A percentile compares a stretch with the other conserved stretches of the same genome.
Conservation (phyloP, 1,140 invertebrate genomes). For the Oncopodura yosiiana region DNA sequence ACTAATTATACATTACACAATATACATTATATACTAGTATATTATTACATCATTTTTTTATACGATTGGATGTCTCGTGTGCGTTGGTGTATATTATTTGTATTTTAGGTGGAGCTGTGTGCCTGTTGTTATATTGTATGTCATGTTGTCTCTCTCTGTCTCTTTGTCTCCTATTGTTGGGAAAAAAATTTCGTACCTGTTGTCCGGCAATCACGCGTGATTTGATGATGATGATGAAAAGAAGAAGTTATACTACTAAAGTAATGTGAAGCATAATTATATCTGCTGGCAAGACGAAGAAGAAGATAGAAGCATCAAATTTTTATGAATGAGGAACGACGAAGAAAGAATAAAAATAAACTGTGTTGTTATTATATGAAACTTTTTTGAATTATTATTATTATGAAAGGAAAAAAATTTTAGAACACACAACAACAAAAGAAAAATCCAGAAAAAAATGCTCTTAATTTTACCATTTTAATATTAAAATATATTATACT, state of each 20-base stretch:
- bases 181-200: constrained; percentile 29
- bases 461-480: too few relatives aligned
- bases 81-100: constrained; percentile 12
- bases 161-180: too few relatives aligned
- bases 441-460: too few relatives aligned
- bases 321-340: too few relatives aligned
- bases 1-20: neutral
- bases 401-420: neutral
- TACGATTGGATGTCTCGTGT: constrained; percentile 5
- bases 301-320: too few relatives aligned
- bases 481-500: neutral
- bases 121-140: too few relatives aligned
- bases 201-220: neutral
- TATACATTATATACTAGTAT: neutral
- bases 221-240: constrained; percentile 3
- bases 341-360: too few relatives aligned
- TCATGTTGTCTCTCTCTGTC: constrained; percentile 6
- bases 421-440: constrained; percentile 2
- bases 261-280: too few relatives aligned
- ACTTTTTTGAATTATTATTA: too few relatives aligned
- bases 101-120: constrained; percentile 24
- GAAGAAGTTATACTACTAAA: too few relatives aligned
- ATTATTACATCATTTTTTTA: neutral
- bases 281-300: too few relatives aligned
- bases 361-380: too few relatives aligned